Evolutionary conservation across 1,140 invertebrate species (phyloP).

Genomic region (Brachionus sp.): DNA sequence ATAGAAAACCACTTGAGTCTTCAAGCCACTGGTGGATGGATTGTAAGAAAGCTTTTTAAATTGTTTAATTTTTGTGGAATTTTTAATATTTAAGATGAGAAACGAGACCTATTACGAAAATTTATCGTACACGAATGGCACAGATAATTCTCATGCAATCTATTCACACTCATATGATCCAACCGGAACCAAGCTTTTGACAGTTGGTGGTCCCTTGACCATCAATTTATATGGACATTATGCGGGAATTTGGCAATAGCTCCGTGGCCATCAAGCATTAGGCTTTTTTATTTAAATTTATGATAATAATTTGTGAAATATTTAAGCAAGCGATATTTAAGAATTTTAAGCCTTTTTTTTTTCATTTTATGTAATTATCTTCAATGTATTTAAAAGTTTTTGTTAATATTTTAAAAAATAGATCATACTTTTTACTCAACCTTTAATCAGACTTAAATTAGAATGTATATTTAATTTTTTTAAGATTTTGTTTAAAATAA

Average conservation of each 20-base stretch:
- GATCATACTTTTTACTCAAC: background rate
- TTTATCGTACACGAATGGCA: slow-evolving; percentile 67
- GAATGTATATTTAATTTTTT: slow-evolving; percentile 12
- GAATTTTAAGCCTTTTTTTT: background rate
- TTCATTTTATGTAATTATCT: background rate
- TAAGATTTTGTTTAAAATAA: background rate
- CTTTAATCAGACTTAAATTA: slow-evolving; percentile 4
- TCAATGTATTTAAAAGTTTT: slow-evolving; percentile 11
- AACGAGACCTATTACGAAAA: slow-evolving; percentile 56
- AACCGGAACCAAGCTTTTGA: slow-evolving; percentile 82
- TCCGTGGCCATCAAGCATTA: background rate
- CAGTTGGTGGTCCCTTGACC: slow-evolving; percentile 85
- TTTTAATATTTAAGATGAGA: slow-evolving; percentile 50
- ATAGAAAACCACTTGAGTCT: slow-evolving; percentile 70
- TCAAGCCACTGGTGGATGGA: slow-evolving; percentile 81
- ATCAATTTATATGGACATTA: slow-evolving; percentile 82
- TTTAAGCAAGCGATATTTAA: slow-evolving; percentile 9
- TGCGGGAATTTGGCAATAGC: slow-evolving; percentile 69
- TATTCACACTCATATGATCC: slow-evolving; percentile 93
- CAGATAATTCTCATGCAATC: slow-evolving; percentile 68
- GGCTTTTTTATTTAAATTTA: slow-evolving; percentile 12
- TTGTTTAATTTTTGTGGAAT: background rate
- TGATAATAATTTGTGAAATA: background rate
- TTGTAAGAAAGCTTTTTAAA: slow-evolving; percentile 63
- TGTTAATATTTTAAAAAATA: background rate